Base-by-base conservation (phyloP, 2,797 vertebrate species). In the Melanotaenia pygmaea region DNA sequence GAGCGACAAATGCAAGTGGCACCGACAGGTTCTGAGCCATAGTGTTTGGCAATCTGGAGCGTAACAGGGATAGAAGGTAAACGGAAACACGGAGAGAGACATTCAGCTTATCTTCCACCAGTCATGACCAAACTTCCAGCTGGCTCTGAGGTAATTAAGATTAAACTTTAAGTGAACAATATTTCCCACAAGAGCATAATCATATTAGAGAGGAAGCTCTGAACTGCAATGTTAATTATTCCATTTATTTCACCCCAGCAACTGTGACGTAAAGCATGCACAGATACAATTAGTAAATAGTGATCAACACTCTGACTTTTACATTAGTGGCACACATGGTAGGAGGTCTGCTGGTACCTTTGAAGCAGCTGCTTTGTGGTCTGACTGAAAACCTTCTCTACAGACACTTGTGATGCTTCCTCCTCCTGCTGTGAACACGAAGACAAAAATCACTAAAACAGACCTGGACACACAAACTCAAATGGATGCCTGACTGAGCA, bases 11-110 rank as follows among this genome's bases (percentile, higher is more conserved):
- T 0, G 97, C 98, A 88, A 98, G 80, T 0, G 97, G 96, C 24
- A 97, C 92, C 0, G 98, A 98, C 51, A 99, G 94, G 71, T 99
- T 96, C 82, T 93, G 93, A 54, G 96, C 96, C 97, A 99, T 98
- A 0, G 34, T 28, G 0, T 89, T 79, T 0, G 98, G 97, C 74
- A 99, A 91, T 50, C 98, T 99, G 85, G 70, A 59, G 76, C 35
- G 58, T 5, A 6, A 34, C 32, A 34, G n/a, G 47, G 30, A 70
- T 24, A 64, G 1, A 64, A 24, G 53, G 32, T 22, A 24, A 22
- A 62, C 7, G 30, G 10, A 5, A 0, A 59, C 4, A 32, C 32
- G 6, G 28, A 43, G 28, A 62, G 28, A 43, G 28, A 62, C 7
- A 30, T 35, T 70, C 9, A 35, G 13, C 16, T 32, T 43, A 11